phyloP scores from a whole-genome alignment of 2,113 vertebrate species.

The Rhadina sibilatrix region DNA sequence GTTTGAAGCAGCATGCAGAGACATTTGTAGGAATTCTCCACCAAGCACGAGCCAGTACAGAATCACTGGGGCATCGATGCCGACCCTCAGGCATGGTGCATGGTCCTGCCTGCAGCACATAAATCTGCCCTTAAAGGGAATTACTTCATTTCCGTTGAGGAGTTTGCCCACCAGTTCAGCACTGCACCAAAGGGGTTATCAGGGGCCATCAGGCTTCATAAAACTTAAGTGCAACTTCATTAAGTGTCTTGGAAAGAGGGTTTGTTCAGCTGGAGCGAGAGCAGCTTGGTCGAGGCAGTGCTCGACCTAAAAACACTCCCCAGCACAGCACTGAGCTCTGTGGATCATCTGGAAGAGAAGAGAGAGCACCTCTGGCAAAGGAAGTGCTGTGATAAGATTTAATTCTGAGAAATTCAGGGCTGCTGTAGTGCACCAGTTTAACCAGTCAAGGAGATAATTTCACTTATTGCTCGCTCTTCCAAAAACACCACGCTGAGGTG shows the following conservation, averaged over 20 bases:
- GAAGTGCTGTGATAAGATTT: background rate
- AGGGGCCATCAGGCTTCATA: background rate
- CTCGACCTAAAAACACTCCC: background rate
- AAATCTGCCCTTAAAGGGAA: background rate
- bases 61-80: accelerated
- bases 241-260: background rate
- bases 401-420: background rate
- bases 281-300: accelerated
- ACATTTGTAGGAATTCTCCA: background rate
- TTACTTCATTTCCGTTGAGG: background rate
- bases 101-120: background rate
- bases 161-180: background rate
- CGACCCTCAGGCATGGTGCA: accelerated
- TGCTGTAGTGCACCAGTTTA: background rate
- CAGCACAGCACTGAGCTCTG: background rate
- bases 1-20: background rate
- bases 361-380: background rate
- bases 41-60: background rate
- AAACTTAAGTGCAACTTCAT: background rate
- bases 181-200: background rate
- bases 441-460: background rate
- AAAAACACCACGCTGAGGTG: background rate
- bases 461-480: background rate
- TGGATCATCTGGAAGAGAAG: background rate
- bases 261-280: background rate